Conservation (phyloP, 2,113 vertebrate species). For the Eudyptes chrysolophus region DNA sequence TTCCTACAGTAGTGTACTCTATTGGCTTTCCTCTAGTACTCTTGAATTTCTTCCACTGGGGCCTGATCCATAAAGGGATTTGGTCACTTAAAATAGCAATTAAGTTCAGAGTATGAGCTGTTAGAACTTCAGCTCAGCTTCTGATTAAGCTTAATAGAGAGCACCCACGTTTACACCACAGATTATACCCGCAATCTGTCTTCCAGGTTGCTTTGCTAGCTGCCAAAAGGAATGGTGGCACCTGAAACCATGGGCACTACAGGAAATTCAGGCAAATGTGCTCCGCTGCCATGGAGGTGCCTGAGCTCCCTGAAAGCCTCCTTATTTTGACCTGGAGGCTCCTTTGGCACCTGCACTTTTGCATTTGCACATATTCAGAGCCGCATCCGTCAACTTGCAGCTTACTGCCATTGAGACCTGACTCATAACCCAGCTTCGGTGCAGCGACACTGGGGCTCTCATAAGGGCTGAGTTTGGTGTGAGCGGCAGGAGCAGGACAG, state of each 20-base stretch:
- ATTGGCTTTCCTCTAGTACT: not conserved
- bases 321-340: not conserved
- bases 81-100: not conserved
- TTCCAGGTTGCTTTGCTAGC: not conserved
- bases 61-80: not conserved
- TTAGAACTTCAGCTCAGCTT: not conserved
- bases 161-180: not conserved
- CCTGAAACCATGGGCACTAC: not conserved
- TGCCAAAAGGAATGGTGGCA: not conserved
- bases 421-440: too few species aligned
- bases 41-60: not conserved
- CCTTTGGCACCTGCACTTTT: not conserved
- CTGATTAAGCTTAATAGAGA: not conserved
- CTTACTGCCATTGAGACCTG: not conserved
- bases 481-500: fast-evolving
- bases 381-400: not conserved
- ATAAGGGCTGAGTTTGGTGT: not conserved
- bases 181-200: not conserved
- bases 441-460: fast-evolving
- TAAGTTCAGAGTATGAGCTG: not conserved
- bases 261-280: not conserved
- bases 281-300: not conserved
- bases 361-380: not conserved
- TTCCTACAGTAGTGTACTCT: not conserved
- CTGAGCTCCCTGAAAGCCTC: not conserved